phyloP scores from a whole-genome alignment of 2,888 invertebrate species.

The Smittia aterrima region DNA sequence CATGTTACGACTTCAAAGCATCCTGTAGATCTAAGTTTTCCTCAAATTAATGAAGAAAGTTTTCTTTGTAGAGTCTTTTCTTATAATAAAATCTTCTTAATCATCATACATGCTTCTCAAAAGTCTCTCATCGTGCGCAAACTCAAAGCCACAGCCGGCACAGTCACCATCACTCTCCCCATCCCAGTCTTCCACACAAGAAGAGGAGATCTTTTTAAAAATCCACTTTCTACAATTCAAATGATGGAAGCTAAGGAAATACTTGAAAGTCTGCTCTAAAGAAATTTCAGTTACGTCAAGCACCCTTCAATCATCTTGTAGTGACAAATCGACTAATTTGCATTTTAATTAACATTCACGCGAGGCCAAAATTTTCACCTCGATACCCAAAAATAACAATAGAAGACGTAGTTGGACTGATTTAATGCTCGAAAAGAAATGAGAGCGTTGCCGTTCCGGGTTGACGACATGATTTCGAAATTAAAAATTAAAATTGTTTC shows the following conservation, averaged over 20 bases:
- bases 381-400: background rate
- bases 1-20: background rate
- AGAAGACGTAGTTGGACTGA: background rate
- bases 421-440: constrained; percentile 10
- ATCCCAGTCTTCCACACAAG: no score
- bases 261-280: no score
- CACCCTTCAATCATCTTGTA: no score
- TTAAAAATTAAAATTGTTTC: constrained; percentile 9
- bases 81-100: background rate
- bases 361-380: background rate
- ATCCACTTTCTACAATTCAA: no score
- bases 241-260: no score
- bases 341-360: constrained; percentile 7
- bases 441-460: background rate
- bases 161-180: no score
- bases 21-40: background rate
- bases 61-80: background rate
- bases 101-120: background rate
- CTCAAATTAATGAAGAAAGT: background rate
- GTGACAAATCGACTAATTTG: background rate
- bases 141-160: background rate
- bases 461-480: constrained; percentile 19
- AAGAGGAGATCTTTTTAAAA: no score
- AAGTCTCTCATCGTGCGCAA: background rate
- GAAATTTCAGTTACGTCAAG: no score